Evolutionary conservation across 2,113 vertebrate species (phyloP).

Genomic region (human): GRCh38 chr17:32558501-32559000

Average conservation of each 20-base stretch:
- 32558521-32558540: neutral
- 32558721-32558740: slow-evolving; percentile 7
- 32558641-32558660: slow-evolving; percentile 50
- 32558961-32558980: neutral
- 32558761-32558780: neutral
- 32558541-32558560: neutral
- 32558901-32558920: slow-evolving; percentile 35
- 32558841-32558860: neutral
- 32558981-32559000: neutral
- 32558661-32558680: neutral
- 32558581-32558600: neutral
- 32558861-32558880: neutral
- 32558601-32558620: neutral
- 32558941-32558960: neutral
- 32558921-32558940: neutral
- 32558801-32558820: too few relatives aligned
- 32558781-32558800: neutral
- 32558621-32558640: neutral
- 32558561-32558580: neutral
- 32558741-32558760: neutral
- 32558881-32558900: neutral
- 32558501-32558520: neutral
- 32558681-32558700: slow-evolving; percentile 42
- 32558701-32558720: slow-evolving; percentile 51
- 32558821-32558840: neutral